A percentile compares a stretch with the other conserved stretches of the same genome.
phyloP scores from a whole-genome alignment of 2,888 invertebrate genomes.

The Unio delphinus region DNA sequence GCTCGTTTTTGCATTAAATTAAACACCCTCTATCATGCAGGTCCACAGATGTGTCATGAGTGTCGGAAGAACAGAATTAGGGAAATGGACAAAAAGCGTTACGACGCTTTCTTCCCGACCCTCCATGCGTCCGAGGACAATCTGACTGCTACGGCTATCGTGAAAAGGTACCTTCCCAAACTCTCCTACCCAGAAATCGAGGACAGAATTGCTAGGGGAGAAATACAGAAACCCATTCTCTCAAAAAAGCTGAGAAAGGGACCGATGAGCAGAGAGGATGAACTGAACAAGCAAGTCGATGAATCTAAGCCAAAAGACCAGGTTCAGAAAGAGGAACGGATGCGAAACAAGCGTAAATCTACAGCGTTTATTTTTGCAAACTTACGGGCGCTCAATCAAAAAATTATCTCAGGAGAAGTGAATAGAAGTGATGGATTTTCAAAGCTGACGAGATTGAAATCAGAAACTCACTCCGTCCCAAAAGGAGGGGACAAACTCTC shows the following conservation, averaged over 20 bases:
- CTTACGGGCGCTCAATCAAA: conserved; percentile 56
- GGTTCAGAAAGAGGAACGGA: conserved; percentile 9
- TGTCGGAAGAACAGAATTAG: conserved; percentile 50
- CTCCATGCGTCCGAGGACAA: conserved; percentile 53
- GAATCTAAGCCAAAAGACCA: conserved; percentile 13
- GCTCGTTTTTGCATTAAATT: no score
- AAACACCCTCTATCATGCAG: conserved; percentile 18
- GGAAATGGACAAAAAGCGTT: conserved; percentile 34
- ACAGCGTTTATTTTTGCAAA: conserved; percentile 51
- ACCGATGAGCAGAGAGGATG: conserved; percentile 9
- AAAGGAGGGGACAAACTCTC: no score
- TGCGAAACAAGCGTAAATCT: conserved; percentile 11
- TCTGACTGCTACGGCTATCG: conserved; percentile 49
- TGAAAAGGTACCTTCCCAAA: conserved; percentile 50
- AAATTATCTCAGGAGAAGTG: conserved; percentile 48
- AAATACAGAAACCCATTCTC: conserved; percentile 44
- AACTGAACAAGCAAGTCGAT: conserved; percentile 27
- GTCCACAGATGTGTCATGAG: conserved; percentile 57
- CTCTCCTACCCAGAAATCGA: conserved; percentile 53
- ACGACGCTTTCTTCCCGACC: conserved; percentile 46
- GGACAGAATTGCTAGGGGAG: conserved; percentile 53
- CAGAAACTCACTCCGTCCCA: no score
- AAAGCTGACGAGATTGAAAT: background rate
- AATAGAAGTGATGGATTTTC: conserved; percentile 36
- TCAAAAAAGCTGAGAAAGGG: conserved; percentile 14